Percentiles rank a stretch among this genome's conserved stretches.
Evolutionary conservation across 1,140 invertebrate genomes (phyloP).

Genomic region (Leptinotarsa texana): DNA sequence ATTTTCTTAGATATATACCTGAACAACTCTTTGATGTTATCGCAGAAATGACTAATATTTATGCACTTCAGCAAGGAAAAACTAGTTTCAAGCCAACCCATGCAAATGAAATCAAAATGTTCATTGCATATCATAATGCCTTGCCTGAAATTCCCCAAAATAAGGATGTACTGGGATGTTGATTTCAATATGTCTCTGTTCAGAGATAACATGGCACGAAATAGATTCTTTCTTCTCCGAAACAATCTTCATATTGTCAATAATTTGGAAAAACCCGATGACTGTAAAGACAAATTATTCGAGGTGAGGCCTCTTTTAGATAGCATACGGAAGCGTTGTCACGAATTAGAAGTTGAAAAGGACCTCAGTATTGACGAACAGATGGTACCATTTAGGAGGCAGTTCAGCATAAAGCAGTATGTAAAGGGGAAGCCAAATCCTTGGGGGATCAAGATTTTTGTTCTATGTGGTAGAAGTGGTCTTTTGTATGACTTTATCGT

Average conservation of each 20-base stretch:
- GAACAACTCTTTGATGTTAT: background rate
- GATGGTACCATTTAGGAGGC: too few relatives aligned
- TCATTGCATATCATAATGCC: background rate
- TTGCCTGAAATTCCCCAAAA: background rate
- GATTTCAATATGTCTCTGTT: background rate
- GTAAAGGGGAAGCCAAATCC: too few relatives aligned
- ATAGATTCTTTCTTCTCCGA: background rate
- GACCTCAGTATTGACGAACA: too few relatives aligned
- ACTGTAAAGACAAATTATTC: background rate
- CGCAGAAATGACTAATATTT: slow-evolving; percentile 2
- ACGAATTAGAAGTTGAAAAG: too few relatives aligned
- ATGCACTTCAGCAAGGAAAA: background rate
- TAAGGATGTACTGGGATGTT: background rate
- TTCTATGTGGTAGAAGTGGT: too few relatives aligned
- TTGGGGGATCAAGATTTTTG: too few relatives aligned
- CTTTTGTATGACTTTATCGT: too few relatives aligned
- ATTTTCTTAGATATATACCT: slow-evolving; percentile 1
- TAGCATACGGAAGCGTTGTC: too few relatives aligned
- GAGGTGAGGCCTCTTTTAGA: too few relatives aligned
- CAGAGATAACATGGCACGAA: background rate
- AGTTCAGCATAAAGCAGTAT: too few relatives aligned
- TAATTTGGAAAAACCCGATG: background rate
- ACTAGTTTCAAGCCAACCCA: background rate
- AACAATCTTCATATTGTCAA: background rate
- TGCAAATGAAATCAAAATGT: background rate